Percentiles rank a stretch among this genome's conserved stretches.
Evolutionary conservation across 2,113 vertebrate species (phyloP).

Genomic region (Mobula hypostoma): DNA sequence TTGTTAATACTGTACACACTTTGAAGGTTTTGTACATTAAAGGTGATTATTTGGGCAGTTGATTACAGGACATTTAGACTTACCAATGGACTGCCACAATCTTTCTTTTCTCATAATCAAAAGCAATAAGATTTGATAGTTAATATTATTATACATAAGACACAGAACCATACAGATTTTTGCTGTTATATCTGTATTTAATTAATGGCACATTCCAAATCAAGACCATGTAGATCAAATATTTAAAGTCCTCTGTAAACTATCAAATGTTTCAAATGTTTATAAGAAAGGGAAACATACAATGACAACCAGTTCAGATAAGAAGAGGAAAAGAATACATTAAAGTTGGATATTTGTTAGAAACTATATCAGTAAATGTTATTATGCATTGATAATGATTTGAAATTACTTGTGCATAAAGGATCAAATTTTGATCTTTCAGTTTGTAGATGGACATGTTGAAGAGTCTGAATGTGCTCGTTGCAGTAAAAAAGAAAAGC

Average conservation of each 20-base stretch:
- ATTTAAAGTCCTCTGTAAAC: not conserved
- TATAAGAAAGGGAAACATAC: not conserved
- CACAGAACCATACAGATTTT: too few species aligned
- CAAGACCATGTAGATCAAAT: not conserved
- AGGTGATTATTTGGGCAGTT: not conserved
- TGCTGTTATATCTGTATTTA: too few species aligned
- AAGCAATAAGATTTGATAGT: too few species aligned
- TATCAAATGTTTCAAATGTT: not conserved
- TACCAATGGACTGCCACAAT: too few species aligned
- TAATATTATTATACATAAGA: too few species aligned
- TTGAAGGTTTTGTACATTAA: not conserved
- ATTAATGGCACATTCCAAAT: too few species aligned
- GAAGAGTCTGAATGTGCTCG: not conserved
- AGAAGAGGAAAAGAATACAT: not conserved
- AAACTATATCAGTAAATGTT: not conserved
- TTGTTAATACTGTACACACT: not conserved
- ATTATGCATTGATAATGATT: not conserved
- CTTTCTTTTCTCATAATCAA: too few species aligned
- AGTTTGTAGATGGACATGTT: too few species aligned
- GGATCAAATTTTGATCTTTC: not conserved
- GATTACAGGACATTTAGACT: not conserved
- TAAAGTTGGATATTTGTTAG: not conserved
- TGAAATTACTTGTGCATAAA: not conserved
- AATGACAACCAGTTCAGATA: not conserved
- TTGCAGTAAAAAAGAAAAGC: not conserved